These are phyloP conservation scores for Parapsyche elsis DNA, from an alignment of 1,140 invertebrate species.

Conservation along the genomic window DNA sequence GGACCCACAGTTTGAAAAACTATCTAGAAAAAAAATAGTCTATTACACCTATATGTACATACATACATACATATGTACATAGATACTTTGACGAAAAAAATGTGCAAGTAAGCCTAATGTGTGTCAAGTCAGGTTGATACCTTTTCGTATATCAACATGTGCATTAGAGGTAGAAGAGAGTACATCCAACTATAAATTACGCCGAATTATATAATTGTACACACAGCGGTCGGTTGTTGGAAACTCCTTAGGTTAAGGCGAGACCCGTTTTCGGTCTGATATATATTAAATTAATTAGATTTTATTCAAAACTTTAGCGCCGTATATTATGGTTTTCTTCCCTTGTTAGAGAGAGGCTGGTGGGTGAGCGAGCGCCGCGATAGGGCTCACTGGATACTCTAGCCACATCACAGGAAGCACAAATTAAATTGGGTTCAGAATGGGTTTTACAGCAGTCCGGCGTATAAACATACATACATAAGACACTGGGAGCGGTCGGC, in stretches of 20 bases:
- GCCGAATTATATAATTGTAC: slow-evolving; percentile 6
- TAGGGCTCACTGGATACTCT: slow-evolving; percentile 23
- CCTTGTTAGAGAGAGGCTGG: slow-evolving; percentile 11
- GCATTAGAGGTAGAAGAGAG: too few species aligned
- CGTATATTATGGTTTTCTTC: slow-evolving; percentile 37
- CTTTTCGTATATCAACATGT: too few species aligned
- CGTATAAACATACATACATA: not conserved
- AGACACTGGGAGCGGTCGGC: not conserved
- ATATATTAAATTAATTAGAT: slow-evolving; percentile 33
- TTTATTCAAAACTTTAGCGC: slow-evolving; percentile 29
- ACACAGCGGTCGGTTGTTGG: not conserved
- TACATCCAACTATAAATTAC: not conserved
- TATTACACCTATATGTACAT: too few species aligned
- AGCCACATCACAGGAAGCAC: slow-evolving; percentile 35
- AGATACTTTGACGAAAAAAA: too few species aligned
- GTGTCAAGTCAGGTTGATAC: too few species aligned
- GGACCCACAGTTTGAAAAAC: too few species aligned
- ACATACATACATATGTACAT: too few species aligned
- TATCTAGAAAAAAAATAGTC: too few species aligned
- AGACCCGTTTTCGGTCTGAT: slow-evolving; percentile 19
- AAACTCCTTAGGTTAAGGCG: slow-evolving; percentile 24
- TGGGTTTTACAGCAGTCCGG: slow-evolving; percentile 15
- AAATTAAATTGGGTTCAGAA: slow-evolving; percentile 29
- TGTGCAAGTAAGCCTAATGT: too few species aligned
- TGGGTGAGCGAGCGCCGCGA: not conserved